Evolutionary conservation across 1,140 invertebrate species (phyloP).

Genomic region (Chironomus tepperi): DNA sequence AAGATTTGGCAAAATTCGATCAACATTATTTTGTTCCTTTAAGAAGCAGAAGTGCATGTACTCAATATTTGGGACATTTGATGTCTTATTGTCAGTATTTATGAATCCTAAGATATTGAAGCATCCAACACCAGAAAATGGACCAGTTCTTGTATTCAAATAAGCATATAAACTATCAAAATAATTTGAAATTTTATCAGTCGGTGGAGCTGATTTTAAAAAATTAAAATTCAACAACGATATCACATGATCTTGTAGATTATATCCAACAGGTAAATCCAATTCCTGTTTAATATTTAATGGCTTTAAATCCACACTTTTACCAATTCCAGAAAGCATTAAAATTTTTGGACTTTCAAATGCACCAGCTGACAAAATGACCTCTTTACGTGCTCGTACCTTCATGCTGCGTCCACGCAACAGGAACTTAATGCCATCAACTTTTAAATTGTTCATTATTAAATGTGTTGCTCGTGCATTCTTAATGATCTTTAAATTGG

Average conservation of each 20-base stretch:
- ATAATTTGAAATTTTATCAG: background rate
- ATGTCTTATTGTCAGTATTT: constrained; percentile 35
- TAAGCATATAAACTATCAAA: background rate
- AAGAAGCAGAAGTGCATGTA: constrained; percentile 25
- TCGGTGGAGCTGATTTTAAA: background rate
- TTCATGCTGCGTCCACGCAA: constrained; percentile 35
- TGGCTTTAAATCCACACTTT: constrained; percentile 57
- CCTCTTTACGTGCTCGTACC: constrained; percentile 68
- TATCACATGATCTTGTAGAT: constrained; percentile 26
- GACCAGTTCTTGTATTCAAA: background rate
- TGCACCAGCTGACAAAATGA: constrained; percentile 69
- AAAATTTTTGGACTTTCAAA: constrained; percentile 73
- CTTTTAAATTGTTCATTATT: constrained; percentile 54
- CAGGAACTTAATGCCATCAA: constrained; percentile 50
- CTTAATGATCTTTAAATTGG: constrained; percentile 70
- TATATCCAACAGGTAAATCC: constrained; percentile 37
- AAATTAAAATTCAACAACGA: background rate
- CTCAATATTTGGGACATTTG: constrained; percentile 39
- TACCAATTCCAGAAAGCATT: constrained; percentile 82
- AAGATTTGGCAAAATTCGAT: background rate
- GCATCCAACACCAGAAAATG: constrained; percentile 33
- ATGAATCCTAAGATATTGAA: constrained; percentile 40
- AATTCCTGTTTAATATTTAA: constrained; percentile 46
- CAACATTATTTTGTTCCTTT: background rate
- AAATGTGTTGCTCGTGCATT: constrained; percentile 65